These are phyloP conservation scores for Oostethus manadensis DNA, from an alignment of 2,113 vertebrate genomes.

Conservation along the genomic window DNA sequence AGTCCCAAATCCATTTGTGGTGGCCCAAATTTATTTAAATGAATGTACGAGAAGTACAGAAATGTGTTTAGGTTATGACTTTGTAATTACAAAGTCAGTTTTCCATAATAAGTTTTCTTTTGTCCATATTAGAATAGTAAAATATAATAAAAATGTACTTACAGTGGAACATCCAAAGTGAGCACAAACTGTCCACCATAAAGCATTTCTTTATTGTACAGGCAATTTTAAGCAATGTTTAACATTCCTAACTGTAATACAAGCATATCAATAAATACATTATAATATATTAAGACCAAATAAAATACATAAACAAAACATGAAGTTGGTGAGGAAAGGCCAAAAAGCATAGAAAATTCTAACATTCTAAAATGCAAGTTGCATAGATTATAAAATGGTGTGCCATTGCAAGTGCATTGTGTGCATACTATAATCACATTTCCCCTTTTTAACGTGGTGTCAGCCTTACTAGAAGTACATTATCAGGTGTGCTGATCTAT, in stretches of 20 bases:
- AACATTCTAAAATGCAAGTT: not conserved
- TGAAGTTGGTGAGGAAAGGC: not conserved
- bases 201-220: not conserved
- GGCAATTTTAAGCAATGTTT: too few species aligned
- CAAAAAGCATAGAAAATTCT: too few species aligned
- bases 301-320: not conserved
- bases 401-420: not conserved
- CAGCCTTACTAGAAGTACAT: constrained; percentile 17
- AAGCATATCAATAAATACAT: not conserved
- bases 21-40: too few species aligned
- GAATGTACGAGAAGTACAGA: too few species aligned
- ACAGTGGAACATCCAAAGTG: not conserved
- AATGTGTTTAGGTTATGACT: too few species aligned
- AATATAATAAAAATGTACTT: not conserved
- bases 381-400: not conserved
- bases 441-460: constrained; percentile 4
- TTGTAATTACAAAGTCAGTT: too few species aligned
- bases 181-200: not conserved
- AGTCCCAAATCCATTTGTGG: too few species aligned
- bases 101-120: too few species aligned
- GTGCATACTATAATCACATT: not conserved
- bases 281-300: not conserved
- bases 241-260: not conserved
- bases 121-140: too few species aligned
- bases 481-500: constrained; percentile 17